Evolutionary conservation across 2,113 vertebrate species (phyloP), one percentile per base, ranked within the genome.

Genomic region (Zapornia atra): DNA sequence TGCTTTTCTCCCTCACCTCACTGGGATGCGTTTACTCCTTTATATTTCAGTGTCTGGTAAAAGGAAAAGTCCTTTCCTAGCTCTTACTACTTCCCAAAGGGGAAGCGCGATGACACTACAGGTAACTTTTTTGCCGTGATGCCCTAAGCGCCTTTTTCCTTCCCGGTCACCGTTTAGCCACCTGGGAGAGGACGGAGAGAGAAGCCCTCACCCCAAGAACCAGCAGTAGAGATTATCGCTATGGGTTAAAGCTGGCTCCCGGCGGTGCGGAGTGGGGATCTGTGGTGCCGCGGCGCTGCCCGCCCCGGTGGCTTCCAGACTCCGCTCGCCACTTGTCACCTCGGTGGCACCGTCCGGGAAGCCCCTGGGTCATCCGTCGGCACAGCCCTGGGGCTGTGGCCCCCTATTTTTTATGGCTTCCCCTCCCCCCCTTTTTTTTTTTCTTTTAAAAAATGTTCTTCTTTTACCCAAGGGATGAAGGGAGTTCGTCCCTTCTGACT

Each of bases 61-160:
- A 69, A 63, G 68, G 40, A 46, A 92, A 36, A 24, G 10, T 72
- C 15, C 25, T 80, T 61, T 40, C 76, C 36, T 56, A 59, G 50
- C 17, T 48, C 56, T 53, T 88, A 25, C 15, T 59, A 6, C 46
- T 88, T 70, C 76, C 56, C 12, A 42, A 78, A 57, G 68, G 56
- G 15, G 84, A 82, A 54, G 60, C 12, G 26, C 3, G 38, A 40
- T 82, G 75, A 44, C 79, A 33, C 2, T 18, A 90, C 91, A 89
- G 92, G 95, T 94, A 96, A 88, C 94, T 84, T 92, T 46, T 59
- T 75, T 48, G 76, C 31, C 42, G 10, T 19, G 64, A 29, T 38
- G 64, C 77, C n/a, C 20, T 17, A 50, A 40, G 26, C 3, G 54
- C n/a, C 46, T 29, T 75, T 81, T 46, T 90, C 31, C 72, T 42